Evolutionary conservation across 2,888 invertebrate species (phyloP).

Genomic region (Morinoia aosen): DNA sequence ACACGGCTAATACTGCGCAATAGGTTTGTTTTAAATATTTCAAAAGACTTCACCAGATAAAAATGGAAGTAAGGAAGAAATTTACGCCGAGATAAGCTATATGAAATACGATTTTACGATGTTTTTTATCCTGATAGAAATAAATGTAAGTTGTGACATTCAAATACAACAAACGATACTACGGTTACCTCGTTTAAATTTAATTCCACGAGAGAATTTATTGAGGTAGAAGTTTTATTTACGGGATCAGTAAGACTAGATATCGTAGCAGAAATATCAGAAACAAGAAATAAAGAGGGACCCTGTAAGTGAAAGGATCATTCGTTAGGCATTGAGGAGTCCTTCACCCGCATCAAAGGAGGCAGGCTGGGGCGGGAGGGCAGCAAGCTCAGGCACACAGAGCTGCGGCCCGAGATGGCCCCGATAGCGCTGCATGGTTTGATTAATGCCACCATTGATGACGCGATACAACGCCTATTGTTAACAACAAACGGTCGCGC

Average conservation of each 20-base stretch:
- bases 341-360: conserved; percentile 12
- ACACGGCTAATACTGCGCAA: neutral
- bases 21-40: neutral
- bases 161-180: neutral
- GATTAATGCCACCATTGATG: conserved; percentile 38
- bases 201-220: neutral
- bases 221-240: neutral
- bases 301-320: neutral
- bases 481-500: conserved; percentile 14
- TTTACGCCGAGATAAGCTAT: neutral
- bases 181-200: neutral
- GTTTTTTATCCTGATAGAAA: too few relatives aligned
- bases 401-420: neutral
- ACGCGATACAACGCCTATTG: conserved; percentile 34
- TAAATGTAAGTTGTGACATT: neutral
- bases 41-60: neutral
- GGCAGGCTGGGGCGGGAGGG: neutral
- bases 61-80: neutral
- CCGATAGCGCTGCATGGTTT: conserved; percentile 1
- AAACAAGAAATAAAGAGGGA: neutral
- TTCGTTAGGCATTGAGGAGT: neutral
- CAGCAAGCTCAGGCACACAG: neutral
- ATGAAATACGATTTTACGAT: too few relatives aligned
- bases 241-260: neutral
- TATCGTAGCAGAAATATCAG: neutral